A percentile compares a stretch with the other conserved stretches of the same genome.
These are phyloP conservation scores for Apomyelois bistriatella DNA, from an alignment of 2,888 invertebrate species.

Conservation along the genomic window DNA sequence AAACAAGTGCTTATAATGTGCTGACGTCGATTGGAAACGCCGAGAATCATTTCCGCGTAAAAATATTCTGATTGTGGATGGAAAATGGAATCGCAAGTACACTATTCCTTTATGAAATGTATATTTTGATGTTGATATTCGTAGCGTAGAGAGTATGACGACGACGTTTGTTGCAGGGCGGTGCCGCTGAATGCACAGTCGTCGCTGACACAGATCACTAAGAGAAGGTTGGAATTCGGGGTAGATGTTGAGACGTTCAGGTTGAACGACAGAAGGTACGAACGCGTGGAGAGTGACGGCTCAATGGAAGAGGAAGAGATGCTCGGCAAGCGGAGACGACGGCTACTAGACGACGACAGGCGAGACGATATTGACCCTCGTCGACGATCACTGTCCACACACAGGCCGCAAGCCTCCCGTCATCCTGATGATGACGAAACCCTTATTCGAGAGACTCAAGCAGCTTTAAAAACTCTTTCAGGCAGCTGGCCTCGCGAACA, in stretches of 20 bases:
- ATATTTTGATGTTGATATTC: constrained; percentile 27
- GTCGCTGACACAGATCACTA: constrained; percentile 83
- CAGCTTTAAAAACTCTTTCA: constrained; percentile 91
- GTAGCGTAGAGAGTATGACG: constrained; percentile 35
- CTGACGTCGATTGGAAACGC: constrained; percentile 74
- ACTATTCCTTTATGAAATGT: constrained; percentile 44
- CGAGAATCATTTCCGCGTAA: constrained; percentile 81
- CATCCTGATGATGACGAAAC: constrained; percentile 85
- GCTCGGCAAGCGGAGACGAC: constrained; percentile 64
- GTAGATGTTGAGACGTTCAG: constrained; percentile 73
- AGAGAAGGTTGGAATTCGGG: constrained; percentile 84
- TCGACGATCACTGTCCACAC: constrained; percentile 45
- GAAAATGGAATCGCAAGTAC: constrained; percentile 79
- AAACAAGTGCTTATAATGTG: constrained; percentile 68
- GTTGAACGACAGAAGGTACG: constrained; percentile 54
- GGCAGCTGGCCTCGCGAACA: constrained; percentile 90
- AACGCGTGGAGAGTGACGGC: constrained; percentile 55
- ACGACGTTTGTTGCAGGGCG: constrained; percentile 69
- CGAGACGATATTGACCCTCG: constrained; percentile 47
- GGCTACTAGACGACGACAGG: constrained; percentile 69
- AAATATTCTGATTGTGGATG: constrained; percentile 79
- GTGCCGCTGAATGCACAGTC: constrained; percentile 77
- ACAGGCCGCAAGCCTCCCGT: constrained; percentile 59
- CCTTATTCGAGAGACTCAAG: constrained; percentile 92
- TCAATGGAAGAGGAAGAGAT: constrained; percentile 70